phyloP scores from a whole-genome alignment of 2,113 vertebrate species.

The Anoura caudifer region DNA sequence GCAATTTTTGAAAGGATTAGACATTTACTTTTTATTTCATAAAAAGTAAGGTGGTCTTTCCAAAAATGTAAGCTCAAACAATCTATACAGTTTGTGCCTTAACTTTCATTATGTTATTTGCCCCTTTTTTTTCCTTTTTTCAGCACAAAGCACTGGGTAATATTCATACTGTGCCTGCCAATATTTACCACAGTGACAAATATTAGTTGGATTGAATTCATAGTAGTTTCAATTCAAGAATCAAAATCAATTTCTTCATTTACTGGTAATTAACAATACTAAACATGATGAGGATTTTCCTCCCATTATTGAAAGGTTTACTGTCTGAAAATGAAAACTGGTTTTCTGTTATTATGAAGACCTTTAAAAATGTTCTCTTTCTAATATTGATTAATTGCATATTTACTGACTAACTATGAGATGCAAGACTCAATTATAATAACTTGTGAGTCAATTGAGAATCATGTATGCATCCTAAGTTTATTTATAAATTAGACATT shows the following conservation, averaged over 20 bases:
- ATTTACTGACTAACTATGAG: background rate
- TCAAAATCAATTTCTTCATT: background rate
- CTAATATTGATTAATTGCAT: background rate
- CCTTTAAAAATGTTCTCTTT: background rate
- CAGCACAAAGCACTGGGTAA: background rate
- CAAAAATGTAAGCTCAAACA: background rate
- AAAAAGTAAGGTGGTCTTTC: background rate
- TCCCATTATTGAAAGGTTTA: background rate
- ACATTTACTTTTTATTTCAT: background rate
- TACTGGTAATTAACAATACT: background rate
- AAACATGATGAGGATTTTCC: background rate
- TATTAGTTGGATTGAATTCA: background rate
- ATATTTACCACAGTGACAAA: background rate
- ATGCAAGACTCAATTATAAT: background rate
- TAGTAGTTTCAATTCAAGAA: background rate
- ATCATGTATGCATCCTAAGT: background rate
- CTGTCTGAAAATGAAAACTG: background rate
- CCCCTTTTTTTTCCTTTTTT: background rate
- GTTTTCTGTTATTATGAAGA: background rate
- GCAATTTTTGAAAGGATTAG: background rate
- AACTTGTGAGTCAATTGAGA: background rate
- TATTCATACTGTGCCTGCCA: background rate
- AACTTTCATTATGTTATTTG: background rate
- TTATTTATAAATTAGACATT: conserved; percentile 6
- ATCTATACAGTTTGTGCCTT: background rate